These are phyloP conservation scores for Mustelus asterias DNA, from an alignment of 2,113 vertebrate genomes.

Conservation along the genomic window DNA sequence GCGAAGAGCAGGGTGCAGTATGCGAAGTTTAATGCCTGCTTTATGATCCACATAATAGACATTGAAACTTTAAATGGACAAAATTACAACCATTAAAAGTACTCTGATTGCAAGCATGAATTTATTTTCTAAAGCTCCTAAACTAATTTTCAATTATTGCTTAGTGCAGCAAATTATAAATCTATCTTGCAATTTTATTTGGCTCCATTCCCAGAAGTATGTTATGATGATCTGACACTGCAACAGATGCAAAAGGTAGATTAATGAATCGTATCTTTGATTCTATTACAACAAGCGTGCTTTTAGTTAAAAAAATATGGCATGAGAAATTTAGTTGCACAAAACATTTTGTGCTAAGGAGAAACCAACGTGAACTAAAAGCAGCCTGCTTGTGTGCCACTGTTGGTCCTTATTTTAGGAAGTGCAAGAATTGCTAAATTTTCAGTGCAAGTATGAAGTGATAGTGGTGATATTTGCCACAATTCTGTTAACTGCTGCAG, in stretches of 20 bases:
- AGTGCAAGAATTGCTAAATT: not conserved
- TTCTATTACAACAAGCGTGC: not conserved
- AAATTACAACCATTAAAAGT: not conserved
- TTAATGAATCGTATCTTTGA: not conserved
- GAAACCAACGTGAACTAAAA: not conserved
- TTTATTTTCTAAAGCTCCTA: not conserved
- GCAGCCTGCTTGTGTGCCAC: not conserved
- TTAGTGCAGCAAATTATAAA: not conserved
- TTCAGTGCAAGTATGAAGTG: not conserved
- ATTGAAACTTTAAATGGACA: not conserved
- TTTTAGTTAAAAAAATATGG: not conserved
- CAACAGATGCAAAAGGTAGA: not conserved
- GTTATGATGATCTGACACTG: not conserved
- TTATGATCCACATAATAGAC: not conserved
- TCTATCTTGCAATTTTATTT: not conserved
- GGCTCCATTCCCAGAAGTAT: not conserved
- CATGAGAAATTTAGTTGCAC: not conserved
- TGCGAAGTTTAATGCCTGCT: not conserved
- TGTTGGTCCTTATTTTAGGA: not conserved
- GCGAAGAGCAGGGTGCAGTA: not conserved
- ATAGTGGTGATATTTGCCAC: not conserved
- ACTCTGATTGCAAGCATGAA: not conserved
- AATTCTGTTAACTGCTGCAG: not conserved
- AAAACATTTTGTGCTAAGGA: not conserved
- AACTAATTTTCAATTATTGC: not conserved